A percentile compares a stretch with the other conserved stretches of the same genome.
These are phyloP conservation scores for Umimayanthus kanabou DNA, from an alignment of 92 coral and sea anemone species.

Conservation along the genomic window DNA sequence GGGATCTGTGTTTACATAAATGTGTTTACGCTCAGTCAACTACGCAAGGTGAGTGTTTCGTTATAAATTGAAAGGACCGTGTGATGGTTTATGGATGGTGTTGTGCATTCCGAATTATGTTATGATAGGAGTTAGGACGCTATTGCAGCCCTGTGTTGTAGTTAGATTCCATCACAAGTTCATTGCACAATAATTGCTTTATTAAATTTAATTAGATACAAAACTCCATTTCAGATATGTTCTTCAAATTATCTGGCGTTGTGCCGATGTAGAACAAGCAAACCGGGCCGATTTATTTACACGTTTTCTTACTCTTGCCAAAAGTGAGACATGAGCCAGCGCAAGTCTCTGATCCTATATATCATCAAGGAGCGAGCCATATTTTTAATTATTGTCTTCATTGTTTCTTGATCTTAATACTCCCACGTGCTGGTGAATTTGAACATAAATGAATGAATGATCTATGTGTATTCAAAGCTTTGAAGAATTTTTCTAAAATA, in stretches of 20 bases:
- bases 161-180: neutral
- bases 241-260: neutral
- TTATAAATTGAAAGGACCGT: neutral
- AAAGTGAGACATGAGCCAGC: neutral
- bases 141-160: neutral
- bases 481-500: neutral
- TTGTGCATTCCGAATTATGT: neutral
- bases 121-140: neutral
- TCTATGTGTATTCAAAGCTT: neutral
- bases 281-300: neutral
- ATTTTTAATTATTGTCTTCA: neutral
- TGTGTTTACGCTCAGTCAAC: constrained; percentile 29
- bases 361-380: neutral
- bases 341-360: neutral
- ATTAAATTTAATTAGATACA: neutral
- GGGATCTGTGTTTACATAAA: constrained; percentile 23
- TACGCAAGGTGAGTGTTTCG: constrained; percentile 23
- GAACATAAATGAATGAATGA: neutral
- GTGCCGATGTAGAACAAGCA: constrained; percentile 11
- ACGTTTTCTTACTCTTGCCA: constrained; percentile 6
- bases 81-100: neutral
- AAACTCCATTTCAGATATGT: neutral
- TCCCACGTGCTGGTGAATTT: neutral
- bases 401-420: neutral
- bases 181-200: neutral